Conservation (phyloP, 2,797 vertebrate genomes). For the Peromyscus nudipes region DNA sequence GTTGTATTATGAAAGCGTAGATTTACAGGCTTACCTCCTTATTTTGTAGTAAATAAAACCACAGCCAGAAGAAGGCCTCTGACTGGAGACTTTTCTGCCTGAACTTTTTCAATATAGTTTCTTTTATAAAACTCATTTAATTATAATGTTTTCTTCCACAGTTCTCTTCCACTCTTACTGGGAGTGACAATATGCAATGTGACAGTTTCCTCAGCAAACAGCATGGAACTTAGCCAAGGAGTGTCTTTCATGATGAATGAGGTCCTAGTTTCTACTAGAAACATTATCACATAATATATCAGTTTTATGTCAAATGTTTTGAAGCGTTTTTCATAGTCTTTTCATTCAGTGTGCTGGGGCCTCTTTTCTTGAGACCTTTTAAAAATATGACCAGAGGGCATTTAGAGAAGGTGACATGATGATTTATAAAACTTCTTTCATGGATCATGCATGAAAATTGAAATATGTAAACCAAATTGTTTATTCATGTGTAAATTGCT, state of each 20-base stretch:
- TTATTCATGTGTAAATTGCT: constrained; percentile 55
- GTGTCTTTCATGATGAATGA: constrained; percentile 80
- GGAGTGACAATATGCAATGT: constrained; percentile 18
- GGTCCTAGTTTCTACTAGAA: constrained; percentile 77
- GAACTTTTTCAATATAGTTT: background rate
- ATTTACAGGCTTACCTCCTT: background rate
- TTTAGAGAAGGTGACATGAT: constrained; percentile 42
- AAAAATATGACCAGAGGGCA: constrained; percentile 46
- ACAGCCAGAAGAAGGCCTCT: background rate
- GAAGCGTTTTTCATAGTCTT: constrained; percentile 83
- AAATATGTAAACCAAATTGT: constrained; percentile 49
- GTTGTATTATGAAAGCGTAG: background rate
- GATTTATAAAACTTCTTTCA: constrained; percentile 57
- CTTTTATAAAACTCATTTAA: constrained; percentile 46
- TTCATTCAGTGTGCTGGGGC: constrained; percentile 72
- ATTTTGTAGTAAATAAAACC: constrained; percentile 49
- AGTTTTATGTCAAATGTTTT: constrained; percentile 84
- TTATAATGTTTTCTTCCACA: constrained; percentile 46
- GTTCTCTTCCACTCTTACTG: background rate
- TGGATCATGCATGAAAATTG: constrained; percentile 57
- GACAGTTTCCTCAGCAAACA: constrained; percentile 78
- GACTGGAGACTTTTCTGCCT: background rate
- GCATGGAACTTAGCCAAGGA: constrained; percentile 58
- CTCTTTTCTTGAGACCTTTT: constrained; percentile 61
- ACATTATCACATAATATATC: constrained; percentile 85